Conservation (phyloP, 2,113 vertebrate species). For the Gallinago paraguaiae region DNA sequence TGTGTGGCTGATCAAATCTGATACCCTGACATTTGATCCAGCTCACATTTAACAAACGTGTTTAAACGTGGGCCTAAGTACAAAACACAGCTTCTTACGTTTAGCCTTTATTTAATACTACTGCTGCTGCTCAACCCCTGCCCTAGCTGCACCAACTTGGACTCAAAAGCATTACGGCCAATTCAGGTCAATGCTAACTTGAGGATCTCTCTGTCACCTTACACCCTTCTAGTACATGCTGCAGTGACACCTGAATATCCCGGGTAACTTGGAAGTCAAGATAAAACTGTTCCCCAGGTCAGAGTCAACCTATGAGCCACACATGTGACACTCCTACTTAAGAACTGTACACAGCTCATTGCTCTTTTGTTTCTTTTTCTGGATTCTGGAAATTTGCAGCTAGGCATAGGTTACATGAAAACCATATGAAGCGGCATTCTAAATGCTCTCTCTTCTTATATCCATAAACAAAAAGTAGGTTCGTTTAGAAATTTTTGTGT, state of each 20-base stretch:
- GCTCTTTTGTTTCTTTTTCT: background rate
- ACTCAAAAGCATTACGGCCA: background rate
- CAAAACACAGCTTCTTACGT: background rate
- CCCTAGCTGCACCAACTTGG: background rate
- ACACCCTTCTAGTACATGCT: background rate
- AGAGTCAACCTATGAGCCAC: background rate
- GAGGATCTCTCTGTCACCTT: background rate
- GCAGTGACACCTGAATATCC: background rate
- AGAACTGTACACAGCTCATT: background rate
- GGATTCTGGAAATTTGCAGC: background rate
- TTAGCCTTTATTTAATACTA: background rate
- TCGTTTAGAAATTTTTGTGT: background rate
- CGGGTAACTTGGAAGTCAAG: background rate
- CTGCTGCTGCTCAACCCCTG: background rate
- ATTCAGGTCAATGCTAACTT: background rate
- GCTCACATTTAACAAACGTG: background rate
- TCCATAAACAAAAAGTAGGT: background rate
- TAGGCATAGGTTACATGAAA: background rate
- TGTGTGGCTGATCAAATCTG: background rate
- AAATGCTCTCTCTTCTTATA: background rate
- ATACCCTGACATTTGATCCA: background rate
- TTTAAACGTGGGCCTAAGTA: background rate
- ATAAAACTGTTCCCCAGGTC: background rate
- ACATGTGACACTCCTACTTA: background rate
- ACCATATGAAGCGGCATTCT: background rate